A percentile compares a stretch with the other conserved stretches of the same genome.
Conservation (phyloP, 2,113 vertebrate genomes). For the Ophthalmolycus amberensis region DNA sequence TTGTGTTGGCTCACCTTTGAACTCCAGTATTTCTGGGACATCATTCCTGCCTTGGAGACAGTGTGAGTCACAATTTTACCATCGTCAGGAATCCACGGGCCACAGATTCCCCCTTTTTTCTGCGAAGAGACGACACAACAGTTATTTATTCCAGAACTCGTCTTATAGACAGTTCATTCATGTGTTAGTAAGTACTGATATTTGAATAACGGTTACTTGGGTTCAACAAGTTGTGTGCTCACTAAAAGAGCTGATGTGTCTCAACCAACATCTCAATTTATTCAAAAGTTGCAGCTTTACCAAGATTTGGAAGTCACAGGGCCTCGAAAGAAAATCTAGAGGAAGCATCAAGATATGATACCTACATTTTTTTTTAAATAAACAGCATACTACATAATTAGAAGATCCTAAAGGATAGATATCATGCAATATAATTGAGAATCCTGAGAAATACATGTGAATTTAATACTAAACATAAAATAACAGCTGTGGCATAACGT, state of each 20-base stretch:
- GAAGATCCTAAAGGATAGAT: neutral
- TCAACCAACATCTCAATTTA: neutral
- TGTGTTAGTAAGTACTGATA: neutral
- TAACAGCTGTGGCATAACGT: neutral
- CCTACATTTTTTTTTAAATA: neutral
- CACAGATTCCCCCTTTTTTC: conserved; percentile 82
- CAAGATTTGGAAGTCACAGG: neutral
- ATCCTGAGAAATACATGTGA: neutral
- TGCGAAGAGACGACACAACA: conserved; percentile 34
- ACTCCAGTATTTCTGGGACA: conserved; percentile 83
- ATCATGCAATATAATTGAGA: neutral
- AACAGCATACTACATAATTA: neutral
- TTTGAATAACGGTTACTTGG: neutral
- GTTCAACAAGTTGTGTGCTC: neutral
- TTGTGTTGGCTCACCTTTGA: conserved; percentile 75
- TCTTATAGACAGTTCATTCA: neutral
- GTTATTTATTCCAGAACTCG: neutral
- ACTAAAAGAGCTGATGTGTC: neutral
- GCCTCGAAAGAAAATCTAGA: neutral
- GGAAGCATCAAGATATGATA: neutral
- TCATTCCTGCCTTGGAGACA: conserved; percentile 83
- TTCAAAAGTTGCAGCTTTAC: neutral
- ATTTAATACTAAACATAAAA: neutral
- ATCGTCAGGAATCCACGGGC: conserved; percentile 85
- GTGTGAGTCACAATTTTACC: conserved; percentile 86